Base-by-base conservation (phyloP, 2,797 vertebrate genomes). In the Limosa lapponica region DNA sequence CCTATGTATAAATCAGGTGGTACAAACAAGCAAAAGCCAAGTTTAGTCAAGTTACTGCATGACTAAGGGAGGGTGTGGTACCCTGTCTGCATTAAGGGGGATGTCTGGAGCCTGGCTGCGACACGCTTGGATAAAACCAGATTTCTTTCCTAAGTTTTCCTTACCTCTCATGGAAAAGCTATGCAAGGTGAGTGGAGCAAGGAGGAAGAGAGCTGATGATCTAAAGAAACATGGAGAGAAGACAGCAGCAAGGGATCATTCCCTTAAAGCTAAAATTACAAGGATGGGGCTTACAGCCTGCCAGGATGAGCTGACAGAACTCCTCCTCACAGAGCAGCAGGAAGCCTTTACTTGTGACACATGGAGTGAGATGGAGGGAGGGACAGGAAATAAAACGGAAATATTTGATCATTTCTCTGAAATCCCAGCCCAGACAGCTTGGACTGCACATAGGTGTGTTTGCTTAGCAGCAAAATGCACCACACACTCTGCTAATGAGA, bases 331-430 rank as follows among this genome's bases (percentile, higher is more conserved):
- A 55, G 37, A 81, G 65, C 36, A 67, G 44, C 55, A 24, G 36
- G 1, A 39, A 51, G 37, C 5, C 37, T 54, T 65, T 39, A 16
- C 44, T 48, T 48, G 46, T 48, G 91, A 96, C 84, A 72, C 87
- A 93, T 30, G 51, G 25, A 30, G 46, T 27, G 58, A 90, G 49
- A 57, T 1, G 16, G 65, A 95, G 77, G 96, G 93, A 89, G 82
- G 54, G 66, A 75, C 93, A 86, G 72, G 39, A 57, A 73, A 79
- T 34, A 69, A 89, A 61, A 34, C 5, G 8, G 61, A 94, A 92
- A 84, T 90, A 84, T 87, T 66, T 75, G 43, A 7, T 88, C 28
- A 13, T 90, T 90, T 90, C 74, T 70, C 57, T 51, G 70, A 81
- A 94, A 95, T 86, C 55, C n/a, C 30, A 46, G 11, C 28, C 10